A percentile compares a stretch with the other conserved stretches of the same genome.
phyloP scores from a whole-genome alignment of 2,888 invertebrate species.

The Cataglyphis altisquamis region DNA sequence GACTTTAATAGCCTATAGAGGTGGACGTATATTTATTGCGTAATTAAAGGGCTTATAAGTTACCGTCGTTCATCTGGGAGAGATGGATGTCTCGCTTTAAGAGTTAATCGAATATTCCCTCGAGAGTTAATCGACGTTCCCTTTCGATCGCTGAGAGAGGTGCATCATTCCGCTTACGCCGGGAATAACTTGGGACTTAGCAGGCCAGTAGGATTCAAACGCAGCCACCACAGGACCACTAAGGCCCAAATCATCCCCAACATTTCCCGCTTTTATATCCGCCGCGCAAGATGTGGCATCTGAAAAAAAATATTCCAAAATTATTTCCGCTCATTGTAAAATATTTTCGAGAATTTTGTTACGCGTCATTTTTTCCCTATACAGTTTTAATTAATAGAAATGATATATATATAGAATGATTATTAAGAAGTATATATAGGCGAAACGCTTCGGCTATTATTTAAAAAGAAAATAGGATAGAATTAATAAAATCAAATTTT shows the following conservation, averaged over 20 bases:
- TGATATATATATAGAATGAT: not conserved
- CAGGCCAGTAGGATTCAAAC: slow-evolving; percentile 92
- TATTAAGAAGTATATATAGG: not conserved
- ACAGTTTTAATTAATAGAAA: not conserved
- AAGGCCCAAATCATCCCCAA: slow-evolving; percentile 89
- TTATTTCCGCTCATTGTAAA: slow-evolving; percentile 11
- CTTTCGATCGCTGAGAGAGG: not conserved
- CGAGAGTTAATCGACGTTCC: not conserved
- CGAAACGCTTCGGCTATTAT: not conserved
- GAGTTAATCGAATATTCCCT: not conserved
- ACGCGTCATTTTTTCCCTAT: not conserved
- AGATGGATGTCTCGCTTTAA: not conserved
- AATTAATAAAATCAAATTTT: not conserved
- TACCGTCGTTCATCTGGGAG: slow-evolving; percentile 6
- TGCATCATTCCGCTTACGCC: slow-evolving; percentile 70
- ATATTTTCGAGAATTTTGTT: not conserved
- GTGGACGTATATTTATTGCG: not conserved
- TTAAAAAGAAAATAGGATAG: not conserved
- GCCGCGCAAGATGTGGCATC: not conserved
- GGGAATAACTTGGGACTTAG: slow-evolving; percentile 93
- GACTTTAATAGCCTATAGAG: not conserved
- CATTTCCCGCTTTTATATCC: slow-evolving; percentile 33
- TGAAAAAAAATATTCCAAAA: slow-evolving; percentile 23
- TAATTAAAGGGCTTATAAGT: slow-evolving; percentile 14
- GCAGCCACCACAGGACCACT: slow-evolving; percentile 90